These are phyloP conservation scores for Exaiptasia diaphana DNA, from an alignment of 64 coral and sea anemone genomes.

Conservation along the genomic window DNA sequence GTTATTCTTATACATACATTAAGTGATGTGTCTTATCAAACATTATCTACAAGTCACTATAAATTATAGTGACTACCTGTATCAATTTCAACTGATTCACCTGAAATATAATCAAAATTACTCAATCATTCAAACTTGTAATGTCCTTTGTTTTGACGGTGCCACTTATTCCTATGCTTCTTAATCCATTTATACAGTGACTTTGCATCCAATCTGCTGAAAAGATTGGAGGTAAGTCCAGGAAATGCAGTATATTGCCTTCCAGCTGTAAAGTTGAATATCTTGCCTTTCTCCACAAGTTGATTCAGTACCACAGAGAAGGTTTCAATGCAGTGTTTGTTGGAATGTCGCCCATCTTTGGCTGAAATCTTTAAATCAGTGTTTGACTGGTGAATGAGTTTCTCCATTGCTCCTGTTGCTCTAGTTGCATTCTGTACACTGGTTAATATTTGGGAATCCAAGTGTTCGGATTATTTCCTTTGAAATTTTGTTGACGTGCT, in stretches of 20 bases:
- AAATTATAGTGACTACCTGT: no score
- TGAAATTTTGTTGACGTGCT: constrained; percentile 46
- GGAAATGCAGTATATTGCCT: constrained; percentile 41
- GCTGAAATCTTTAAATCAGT: constrained; percentile 12
- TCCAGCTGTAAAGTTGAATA: constrained; percentile 35
- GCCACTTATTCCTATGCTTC: constrained; percentile 46
- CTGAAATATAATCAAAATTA: no score
- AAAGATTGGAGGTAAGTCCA: constrained; percentile 26
- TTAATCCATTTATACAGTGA: constrained; percentile 40
- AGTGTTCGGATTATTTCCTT: constrained; percentile 44
- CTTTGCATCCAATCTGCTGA: constrained; percentile 22
- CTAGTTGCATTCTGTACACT: constrained; percentile 34
- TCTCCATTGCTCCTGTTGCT: constrained; percentile 45
- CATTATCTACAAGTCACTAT: no score
- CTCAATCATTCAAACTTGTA: constrained; percentile 25
- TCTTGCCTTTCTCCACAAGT: not conserved
- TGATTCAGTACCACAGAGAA: constrained; percentile 52
- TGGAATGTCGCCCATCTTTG: constrained; percentile 6
- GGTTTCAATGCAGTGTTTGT: constrained; percentile 42
- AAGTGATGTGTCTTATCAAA: no score
- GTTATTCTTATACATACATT: no score
- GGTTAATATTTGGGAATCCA: constrained; percentile 46
- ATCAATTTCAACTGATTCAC: no score
- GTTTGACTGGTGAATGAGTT: constrained; percentile 41
- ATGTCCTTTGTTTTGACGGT: constrained; percentile 20